Evolutionary conservation across 35 echinoderm and acorn worm species (phyloP).

Genomic region (Apostichopus californicus): DNA sequence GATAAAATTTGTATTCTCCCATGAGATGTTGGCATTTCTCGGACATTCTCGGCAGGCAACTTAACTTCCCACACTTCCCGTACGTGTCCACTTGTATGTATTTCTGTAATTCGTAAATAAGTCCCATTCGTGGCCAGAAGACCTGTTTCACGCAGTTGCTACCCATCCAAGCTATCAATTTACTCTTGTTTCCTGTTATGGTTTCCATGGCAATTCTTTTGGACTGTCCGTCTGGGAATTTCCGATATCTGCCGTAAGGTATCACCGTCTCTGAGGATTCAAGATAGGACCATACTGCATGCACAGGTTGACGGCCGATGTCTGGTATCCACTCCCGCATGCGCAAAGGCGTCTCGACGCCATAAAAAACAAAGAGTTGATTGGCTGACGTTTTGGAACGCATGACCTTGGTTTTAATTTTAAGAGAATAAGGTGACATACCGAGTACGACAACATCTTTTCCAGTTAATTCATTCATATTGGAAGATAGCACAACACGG

Average conservation of each 20-base stretch:
- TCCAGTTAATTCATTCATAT: neutral
- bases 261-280: slow-evolving; percentile 56
- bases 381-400: slow-evolving; percentile 6
- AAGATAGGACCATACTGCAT: slow-evolving; percentile 73
- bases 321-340: slow-evolving; percentile 61
- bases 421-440: slow-evolving; percentile 71
- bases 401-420: slow-evolving; percentile 52
- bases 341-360: slow-evolving; percentile 67
- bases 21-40: slow-evolving; percentile 72
- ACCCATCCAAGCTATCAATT: slow-evolving; percentile 91
- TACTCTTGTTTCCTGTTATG: slow-evolving; percentile 31
- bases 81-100: slow-evolving; percentile 72
- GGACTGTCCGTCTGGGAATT: neutral
- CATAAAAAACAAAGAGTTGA: slow-evolving; percentile 78
- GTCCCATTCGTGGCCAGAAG: slow-evolving; percentile 82
- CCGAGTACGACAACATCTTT: slow-evolving; percentile 75
- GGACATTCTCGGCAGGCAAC: slow-evolving; percentile 78
- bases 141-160: slow-evolving; percentile 81
- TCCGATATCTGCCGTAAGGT: slow-evolving; percentile 61
- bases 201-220: neutral
- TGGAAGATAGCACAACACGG: slow-evolving; percentile 1
- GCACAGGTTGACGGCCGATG: slow-evolving; percentile 57
- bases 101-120: slow-evolving; percentile 64
- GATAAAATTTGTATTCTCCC: slow-evolving; percentile 86
- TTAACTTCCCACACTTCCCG: slow-evolving; percentile 83